These are phyloP conservation scores for Actinostola sp. DNA, from an alignment of 92 coral and sea anemone species.

Conservation along the genomic window DNA sequence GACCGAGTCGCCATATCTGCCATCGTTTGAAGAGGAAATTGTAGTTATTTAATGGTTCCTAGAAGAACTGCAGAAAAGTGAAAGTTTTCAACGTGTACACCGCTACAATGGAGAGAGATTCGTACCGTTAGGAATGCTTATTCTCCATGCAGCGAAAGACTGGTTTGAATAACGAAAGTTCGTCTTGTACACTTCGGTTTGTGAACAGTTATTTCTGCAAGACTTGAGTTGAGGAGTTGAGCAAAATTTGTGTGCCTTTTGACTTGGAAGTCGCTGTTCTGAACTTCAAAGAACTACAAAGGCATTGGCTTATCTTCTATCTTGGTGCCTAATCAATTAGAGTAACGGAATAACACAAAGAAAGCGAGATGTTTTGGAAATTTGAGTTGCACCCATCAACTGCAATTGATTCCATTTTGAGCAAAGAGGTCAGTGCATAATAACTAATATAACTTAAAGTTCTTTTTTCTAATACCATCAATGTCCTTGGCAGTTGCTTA, in stretches of 20 bases:
- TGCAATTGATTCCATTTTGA: conserved; percentile 87
- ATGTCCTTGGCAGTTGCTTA: neutral
- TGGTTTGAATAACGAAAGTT: conserved; percentile 11
- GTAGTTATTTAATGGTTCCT: conserved; percentile 36
- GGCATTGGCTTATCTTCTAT: conserved; percentile 1
- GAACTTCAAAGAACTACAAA: neutral
- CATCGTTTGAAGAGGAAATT: conserved; percentile 27
- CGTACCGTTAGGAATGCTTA: conserved; percentile 33
- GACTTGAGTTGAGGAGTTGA: no score
- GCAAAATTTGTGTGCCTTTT: neutral
- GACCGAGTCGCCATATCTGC: neutral
- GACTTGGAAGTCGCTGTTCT: neutral
- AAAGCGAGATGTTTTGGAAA: conserved; percentile 95
- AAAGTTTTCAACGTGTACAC: conserved; percentile 28
- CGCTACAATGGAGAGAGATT: conserved; percentile 20
- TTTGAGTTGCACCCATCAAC: conserved; percentile 97
- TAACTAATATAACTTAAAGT: neutral
- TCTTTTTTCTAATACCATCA: neutral
- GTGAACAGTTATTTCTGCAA: conserved; percentile 4
- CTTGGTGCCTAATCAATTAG: neutral
- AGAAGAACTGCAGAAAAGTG: conserved; percentile 9
- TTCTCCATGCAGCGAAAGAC: conserved; percentile 10
- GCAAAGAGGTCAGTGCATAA: conserved; percentile 81
- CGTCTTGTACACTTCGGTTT: conserved; percentile 2
- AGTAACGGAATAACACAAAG: conserved; percentile 28